phyloP scores from a whole-genome alignment of 2,797 vertebrate genomes.

The Lateolabrax maculatus region DNA sequence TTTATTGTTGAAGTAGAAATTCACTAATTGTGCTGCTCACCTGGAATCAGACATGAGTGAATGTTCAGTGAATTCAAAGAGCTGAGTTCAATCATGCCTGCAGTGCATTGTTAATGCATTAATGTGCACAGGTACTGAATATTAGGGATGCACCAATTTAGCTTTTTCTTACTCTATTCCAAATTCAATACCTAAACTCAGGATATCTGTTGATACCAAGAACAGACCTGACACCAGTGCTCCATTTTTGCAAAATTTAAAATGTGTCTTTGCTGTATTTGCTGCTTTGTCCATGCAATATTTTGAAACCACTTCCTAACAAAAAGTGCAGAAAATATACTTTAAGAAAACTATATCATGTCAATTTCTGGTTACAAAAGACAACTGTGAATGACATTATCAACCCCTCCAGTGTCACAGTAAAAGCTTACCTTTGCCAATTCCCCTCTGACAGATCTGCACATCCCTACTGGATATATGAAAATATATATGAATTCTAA shows the following conservation, averaged over 20 bases:
- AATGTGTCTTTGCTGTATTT: not conserved
- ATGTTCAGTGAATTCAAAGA: slow-evolving; percentile 42
- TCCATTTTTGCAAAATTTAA: not conserved
- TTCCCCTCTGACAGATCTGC: not conserved
- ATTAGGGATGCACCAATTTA: not conserved
- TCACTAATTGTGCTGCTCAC: slow-evolving; percentile 1
- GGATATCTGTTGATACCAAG: not conserved
- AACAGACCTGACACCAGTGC: not conserved
- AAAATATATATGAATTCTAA: not conserved
- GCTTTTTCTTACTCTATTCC: not conserved
- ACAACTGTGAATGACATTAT: not conserved
- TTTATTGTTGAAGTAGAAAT: not conserved
- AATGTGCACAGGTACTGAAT: not conserved
- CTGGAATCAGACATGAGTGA: slow-evolving; percentile 56
- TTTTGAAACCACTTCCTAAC: not conserved
- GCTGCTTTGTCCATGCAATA: not conserved
- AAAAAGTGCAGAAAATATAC: not conserved
- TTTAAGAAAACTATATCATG: not conserved
- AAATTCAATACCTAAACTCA: not conserved
- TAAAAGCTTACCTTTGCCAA: not conserved
- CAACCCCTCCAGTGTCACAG: not conserved
- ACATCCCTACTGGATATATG: not conserved
- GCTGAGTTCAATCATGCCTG: slow-evolving; percentile 63
- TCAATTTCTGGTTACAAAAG: not conserved
- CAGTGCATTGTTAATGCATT: slow-evolving; percentile 25